Conservation (phyloP, 2,797 vertebrate genomes). For the Leptodactylus fallax region DNA sequence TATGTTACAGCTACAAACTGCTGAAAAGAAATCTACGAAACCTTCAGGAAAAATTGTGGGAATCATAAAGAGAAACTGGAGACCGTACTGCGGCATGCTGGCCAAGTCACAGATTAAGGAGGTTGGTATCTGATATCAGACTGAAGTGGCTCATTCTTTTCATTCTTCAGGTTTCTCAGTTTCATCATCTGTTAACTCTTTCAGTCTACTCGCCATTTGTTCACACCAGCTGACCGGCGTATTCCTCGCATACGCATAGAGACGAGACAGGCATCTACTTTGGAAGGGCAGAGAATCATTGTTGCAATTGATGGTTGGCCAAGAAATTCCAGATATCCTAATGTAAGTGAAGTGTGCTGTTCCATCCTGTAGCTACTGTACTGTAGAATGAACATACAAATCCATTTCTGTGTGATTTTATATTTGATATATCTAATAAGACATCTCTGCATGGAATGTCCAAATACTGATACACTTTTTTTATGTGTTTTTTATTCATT, state of each 20-base stretch:
- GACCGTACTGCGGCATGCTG: conserved; percentile 96
- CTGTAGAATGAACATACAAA: too few relatives aligned
- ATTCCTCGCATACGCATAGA: conserved; percentile 96
- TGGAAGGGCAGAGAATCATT: conserved; percentile 93
- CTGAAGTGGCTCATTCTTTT: neutral
- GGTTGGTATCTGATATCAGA: conserved; percentile 69
- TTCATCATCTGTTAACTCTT: neutral
- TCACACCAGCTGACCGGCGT: conserved; percentile 93
- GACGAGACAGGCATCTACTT: conserved; percentile 86
- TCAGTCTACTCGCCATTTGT: conserved; percentile 93
- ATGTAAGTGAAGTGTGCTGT: conserved; percentile 78
- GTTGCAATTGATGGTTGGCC: conserved; percentile 97
- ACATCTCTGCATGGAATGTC: neutral
- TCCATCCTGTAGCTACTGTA: too few relatives aligned
- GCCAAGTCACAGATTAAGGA: conserved; percentile 90
- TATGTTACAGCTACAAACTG: conserved; percentile 78
- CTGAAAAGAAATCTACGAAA: conserved; percentile 77
- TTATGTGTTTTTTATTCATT: too few relatives aligned
- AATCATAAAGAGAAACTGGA: conserved; percentile 97
- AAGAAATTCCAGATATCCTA: conserved; percentile 94
- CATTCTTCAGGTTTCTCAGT: neutral
- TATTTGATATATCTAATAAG: neutral
- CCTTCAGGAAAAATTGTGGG: conserved; percentile 91
- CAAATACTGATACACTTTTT: neutral
- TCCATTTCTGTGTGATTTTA: neutral